A percentile compares a stretch with the other conserved stretches of the same genome.
These are phyloP conservation scores for Stenichneumon culpator DNA, from an alignment of 2,888 invertebrate species.

Conservation along the genomic window DNA sequence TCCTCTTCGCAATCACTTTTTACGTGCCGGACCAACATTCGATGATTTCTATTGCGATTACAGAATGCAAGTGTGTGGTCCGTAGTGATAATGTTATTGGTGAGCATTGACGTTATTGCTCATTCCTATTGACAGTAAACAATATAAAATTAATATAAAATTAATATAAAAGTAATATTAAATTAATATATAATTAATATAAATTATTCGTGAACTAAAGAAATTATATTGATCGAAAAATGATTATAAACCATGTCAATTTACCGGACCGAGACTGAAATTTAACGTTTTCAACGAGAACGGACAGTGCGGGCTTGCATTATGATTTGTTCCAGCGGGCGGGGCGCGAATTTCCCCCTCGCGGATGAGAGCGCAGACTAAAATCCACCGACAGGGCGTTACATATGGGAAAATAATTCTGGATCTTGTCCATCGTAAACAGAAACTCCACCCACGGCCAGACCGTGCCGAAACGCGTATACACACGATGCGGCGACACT, in stretches of 20 bases:
- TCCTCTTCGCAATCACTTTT: too few relatives aligned
- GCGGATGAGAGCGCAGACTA: slow-evolving; percentile 11
- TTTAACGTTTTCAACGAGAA: not conserved
- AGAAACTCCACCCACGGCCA: not conserved
- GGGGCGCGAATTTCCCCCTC: not conserved
- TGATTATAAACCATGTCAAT: not conserved
- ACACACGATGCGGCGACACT: not conserved
- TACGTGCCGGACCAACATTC: too few relatives aligned
- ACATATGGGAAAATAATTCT: slow-evolving; percentile 22
- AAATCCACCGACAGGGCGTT: not conserved
- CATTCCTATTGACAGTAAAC: too few relatives aligned
- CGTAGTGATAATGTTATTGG: too few relatives aligned
- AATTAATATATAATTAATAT: not conserved
- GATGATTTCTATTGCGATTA: too few relatives aligned
- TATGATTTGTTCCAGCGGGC: not conserved
- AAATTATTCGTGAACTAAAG: not conserved
- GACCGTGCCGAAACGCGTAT: slow-evolving; percentile 15
- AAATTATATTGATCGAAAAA: not conserved
- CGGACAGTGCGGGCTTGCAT: not conserved
- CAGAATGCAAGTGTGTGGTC: too few relatives aligned
- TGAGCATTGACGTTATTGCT: too few relatives aligned
- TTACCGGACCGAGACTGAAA: not conserved
- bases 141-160: too few relatives aligned
- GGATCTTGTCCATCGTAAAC: slow-evolving; percentile 16
- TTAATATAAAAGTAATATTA: too few relatives aligned